Percentiles rank a stretch among this genome's conserved stretches.
These are phyloP conservation scores for Ploceus nigricollis DNA, from an alignment of 2,113 vertebrate species.

Conservation along the genomic window DNA sequence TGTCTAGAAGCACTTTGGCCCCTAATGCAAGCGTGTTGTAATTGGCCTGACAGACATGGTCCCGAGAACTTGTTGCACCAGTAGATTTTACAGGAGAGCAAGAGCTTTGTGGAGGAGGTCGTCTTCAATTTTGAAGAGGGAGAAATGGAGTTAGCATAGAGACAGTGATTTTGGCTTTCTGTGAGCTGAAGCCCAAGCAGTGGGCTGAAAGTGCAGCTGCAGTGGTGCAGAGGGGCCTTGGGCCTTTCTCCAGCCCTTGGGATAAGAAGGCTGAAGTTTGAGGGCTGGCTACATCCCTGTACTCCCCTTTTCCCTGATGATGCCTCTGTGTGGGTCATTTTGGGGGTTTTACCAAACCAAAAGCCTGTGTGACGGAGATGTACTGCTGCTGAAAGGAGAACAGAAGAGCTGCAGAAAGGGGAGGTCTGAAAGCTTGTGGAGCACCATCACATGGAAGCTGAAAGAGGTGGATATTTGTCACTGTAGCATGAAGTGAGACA, in stretches of 20 bases:
- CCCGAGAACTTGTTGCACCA: not conserved
- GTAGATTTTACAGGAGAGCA: not conserved
- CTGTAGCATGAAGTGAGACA: not conserved
- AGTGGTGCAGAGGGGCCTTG: not conserved
- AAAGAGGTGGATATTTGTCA: not conserved
- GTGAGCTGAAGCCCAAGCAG: not conserved
- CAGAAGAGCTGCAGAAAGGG: not conserved
- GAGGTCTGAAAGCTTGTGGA: not conserved
- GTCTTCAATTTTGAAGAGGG: not conserved
- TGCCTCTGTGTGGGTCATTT: not conserved
- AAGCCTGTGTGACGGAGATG: not conserved
- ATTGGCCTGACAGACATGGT: not conserved
- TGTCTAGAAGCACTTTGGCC: not conserved
- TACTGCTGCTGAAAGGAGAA: not conserved
- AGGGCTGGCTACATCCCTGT: not conserved
- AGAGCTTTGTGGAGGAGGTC: not conserved
- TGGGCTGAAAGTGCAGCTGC: not conserved
- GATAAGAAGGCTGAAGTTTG: not conserved
- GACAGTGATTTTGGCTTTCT: not conserved
- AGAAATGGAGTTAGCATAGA: not conserved
- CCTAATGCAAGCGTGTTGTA: not conserved
- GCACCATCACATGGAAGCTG: not conserved
- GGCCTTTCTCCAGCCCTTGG: not conserved
- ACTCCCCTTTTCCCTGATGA: not conserved
- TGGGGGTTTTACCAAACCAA: not conserved